These are phyloP conservation scores for Harpegnathos saltator DNA, from an alignment of 1,140 invertebrate species.

Conservation along the genomic window DNA sequence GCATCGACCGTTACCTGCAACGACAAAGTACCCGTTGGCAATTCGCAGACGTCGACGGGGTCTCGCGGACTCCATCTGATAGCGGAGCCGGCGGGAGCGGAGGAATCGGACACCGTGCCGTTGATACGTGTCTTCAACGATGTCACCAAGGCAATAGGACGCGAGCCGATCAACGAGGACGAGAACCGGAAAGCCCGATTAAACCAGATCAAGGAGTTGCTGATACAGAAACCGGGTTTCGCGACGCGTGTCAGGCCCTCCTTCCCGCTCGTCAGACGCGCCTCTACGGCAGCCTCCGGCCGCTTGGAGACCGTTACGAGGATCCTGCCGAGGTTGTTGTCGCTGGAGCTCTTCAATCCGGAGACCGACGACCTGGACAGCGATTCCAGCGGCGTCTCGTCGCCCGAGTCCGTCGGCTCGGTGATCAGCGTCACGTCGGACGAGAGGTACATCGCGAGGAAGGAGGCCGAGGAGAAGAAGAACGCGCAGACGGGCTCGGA, in stretches of 20 bases:
- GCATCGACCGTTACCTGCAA: neutral
- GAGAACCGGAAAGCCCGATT: constrained; percentile 87
- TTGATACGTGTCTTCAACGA: constrained; percentile 23
- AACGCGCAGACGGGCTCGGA: constrained; percentile 15
- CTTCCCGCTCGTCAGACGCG: constrained; percentile 88
- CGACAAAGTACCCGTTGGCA: constrained; percentile 1
- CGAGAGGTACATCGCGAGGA: constrained; percentile 78
- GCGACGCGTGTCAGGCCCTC: constrained; percentile 79
- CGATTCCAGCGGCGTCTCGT: constrained; percentile 94
- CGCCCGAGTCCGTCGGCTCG: constrained; percentile 94
- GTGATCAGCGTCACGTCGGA: constrained; percentile 90
- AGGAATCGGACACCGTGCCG: constrained; percentile 53
- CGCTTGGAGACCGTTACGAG: constrained; percentile 86
- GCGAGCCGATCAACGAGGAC: constrained; percentile 70
- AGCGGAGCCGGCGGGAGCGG: constrained; percentile 30
- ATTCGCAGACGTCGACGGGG: constrained; percentile 5
- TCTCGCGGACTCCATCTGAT: constrained; percentile 55
- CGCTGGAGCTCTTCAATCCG: constrained; percentile 95
- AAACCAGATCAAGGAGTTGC: constrained; percentile 89
- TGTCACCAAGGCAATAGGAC: constrained; percentile 50
- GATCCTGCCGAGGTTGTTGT: constrained; percentile 89
- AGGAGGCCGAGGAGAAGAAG: constrained; percentile 50
- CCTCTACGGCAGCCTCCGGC: constrained; percentile 85
- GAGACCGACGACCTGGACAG: constrained; percentile 96
- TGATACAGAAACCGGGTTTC: constrained; percentile 88